Evolutionary conservation across 2,113 vertebrate genomes (phyloP).

Genomic region (Apistogramma diplotaenia): DNA sequence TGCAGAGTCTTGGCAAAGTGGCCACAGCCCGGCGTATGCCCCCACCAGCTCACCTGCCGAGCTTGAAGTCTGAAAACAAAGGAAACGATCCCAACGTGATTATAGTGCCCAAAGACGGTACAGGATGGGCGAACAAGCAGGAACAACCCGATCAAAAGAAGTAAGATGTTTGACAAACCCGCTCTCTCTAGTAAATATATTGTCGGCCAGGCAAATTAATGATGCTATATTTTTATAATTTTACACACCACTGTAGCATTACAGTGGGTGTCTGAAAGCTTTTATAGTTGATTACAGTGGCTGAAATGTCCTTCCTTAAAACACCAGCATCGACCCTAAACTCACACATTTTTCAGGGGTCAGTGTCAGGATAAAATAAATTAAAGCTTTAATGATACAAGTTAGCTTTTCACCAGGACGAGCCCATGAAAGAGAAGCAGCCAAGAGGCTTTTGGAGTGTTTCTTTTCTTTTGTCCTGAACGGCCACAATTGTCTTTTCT

Average conservation of each 20-base stretch:
- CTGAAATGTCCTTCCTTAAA: background rate
- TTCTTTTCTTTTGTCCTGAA: background rate
- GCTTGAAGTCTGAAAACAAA: constrained; percentile 99
- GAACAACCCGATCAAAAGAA: constrained; percentile 99
- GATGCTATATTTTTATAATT: background rate
- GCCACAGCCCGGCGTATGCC: constrained; percentile 99
- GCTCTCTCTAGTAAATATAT: background rate
- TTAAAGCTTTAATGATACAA: background rate
- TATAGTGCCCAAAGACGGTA: constrained; percentile 99
- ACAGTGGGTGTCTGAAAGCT: background rate
- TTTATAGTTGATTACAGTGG: background rate
- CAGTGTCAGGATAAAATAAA: background rate
- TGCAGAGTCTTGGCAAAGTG: constrained; percentile 99
- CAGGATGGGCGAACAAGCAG: constrained; percentile 99
- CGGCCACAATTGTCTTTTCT: background rate
- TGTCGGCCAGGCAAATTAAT: background rate
- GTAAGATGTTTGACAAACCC: constrained; percentile 53
- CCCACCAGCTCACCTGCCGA: constrained; percentile 98
- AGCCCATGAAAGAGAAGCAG: background rate
- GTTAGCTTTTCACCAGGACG: background rate
- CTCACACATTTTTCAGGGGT: background rate
- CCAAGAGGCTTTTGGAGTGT: background rate
- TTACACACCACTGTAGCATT: background rate
- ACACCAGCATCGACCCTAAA: background rate
- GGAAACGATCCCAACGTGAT: constrained; percentile 99